Conservation (phyloP, 2,113 vertebrate genomes). For the Lagopus muta region DNA sequence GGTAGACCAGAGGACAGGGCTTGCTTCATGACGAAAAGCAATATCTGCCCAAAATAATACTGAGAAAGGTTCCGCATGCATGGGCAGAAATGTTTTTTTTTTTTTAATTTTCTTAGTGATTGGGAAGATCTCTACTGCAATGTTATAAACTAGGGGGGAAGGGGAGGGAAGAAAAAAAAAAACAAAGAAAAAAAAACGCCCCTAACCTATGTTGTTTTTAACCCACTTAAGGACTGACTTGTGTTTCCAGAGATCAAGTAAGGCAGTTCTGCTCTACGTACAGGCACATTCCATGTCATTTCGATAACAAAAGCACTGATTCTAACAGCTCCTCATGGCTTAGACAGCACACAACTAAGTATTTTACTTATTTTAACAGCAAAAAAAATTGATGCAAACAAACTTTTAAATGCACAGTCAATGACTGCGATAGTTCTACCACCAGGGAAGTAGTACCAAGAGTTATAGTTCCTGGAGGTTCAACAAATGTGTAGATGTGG, state of each 20-base stretch:
- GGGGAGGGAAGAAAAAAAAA: neutral
- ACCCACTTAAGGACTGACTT: neutral
- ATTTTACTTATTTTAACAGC: neutral
- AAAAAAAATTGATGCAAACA: neutral
- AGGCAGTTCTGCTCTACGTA: neutral
- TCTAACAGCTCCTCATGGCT: neutral
- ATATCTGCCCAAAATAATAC: neutral
- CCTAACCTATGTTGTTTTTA: neutral
- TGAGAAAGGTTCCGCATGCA: neutral
- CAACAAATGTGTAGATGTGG: no score
- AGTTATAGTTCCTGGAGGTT: no score
- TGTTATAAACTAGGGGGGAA: neutral
- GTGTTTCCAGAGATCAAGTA: neutral
- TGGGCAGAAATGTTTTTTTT: no score
- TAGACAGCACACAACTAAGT: neutral
- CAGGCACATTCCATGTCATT: neutral
- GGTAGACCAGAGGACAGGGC: neutral
- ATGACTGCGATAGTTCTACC: neutral
- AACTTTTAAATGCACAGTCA: neutral
- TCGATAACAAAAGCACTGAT: neutral
- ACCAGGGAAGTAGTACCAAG: no score
- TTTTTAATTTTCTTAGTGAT: neutral
- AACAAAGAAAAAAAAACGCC: rapidly evolving
- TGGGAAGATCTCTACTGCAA: neutral
- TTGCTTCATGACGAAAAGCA: neutral